phyloP scores from a whole-genome alignment of 92 coral and sea anemone species.

The Porites divaricata region DNA sequence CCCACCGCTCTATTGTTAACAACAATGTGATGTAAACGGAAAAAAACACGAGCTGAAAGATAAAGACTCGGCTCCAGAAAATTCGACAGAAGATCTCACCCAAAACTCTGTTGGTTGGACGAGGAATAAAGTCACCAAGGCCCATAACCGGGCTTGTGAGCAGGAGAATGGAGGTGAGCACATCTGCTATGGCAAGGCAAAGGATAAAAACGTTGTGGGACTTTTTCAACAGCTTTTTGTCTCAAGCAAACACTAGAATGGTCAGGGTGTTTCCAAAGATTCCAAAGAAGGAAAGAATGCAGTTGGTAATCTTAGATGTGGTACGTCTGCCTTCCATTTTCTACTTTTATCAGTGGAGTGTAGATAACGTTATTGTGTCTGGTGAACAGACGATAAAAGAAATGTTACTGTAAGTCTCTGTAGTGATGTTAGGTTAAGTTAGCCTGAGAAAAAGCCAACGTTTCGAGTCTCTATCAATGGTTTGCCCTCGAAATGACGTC shows the following conservation, averaged over 20 bases:
- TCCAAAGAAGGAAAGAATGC: too few relatives aligned
- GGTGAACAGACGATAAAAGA: too few relatives aligned
- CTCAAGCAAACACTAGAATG: not conserved
- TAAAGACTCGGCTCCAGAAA: conserved; percentile 68
- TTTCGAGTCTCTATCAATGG: too few relatives aligned
- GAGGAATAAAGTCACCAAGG: not conserved
- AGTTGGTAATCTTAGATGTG: too few relatives aligned
- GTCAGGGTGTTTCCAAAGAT: not conserved
- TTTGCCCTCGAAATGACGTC: too few relatives aligned
- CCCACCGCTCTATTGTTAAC: conserved; percentile 91
- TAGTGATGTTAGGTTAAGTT: too few relatives aligned
- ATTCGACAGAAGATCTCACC: conserved; percentile 76
- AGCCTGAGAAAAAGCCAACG: too few relatives aligned
- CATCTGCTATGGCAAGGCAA: not conserved
- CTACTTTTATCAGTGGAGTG: too few relatives aligned
- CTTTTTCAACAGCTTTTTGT: not conserved
- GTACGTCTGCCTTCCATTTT: too few relatives aligned
- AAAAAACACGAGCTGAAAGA: conserved; percentile 72
- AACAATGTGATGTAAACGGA: conserved; percentile 73
- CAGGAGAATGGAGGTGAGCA: not conserved
- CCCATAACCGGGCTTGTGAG: not conserved
- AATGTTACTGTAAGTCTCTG: too few relatives aligned
- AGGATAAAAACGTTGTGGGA: not conserved
- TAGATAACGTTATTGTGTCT: too few relatives aligned
- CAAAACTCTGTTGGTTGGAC: not conserved